Evolutionary conservation across 2,888 invertebrate genomes (phyloP), one percentile per base, ranked within the genome.

Genomic region (Thumatha senex): DNA sequence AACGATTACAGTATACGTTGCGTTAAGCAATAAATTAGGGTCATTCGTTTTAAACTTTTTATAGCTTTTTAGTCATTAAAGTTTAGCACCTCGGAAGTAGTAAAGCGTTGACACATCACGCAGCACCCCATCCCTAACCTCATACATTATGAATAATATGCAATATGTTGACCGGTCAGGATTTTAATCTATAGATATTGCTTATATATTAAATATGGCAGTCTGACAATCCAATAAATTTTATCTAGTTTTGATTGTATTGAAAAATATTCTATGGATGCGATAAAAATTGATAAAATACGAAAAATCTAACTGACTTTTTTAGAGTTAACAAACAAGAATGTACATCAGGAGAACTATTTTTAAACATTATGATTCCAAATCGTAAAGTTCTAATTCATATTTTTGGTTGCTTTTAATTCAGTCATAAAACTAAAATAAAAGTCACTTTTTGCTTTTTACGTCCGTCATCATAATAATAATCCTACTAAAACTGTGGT

Each of bases 41-140:
- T 36, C 15, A 15, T 36, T 35, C 36, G 29, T 29, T 41, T 47
- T 35, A 44, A 40, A 42, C 24, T 15, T 38, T 40, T 48, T 48
- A 48, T 31, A 12, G n/a, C 40, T 48, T 36, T 47, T 18, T 30
- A 41, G 41, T 35, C 41, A 39, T 48, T 41, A 48, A 48, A 40
- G 34, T 47, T 40, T 41, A 47, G 40, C 46, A 46, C 34, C 40
- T 34, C 34, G 36, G 46, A 46, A 40, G 46, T 40, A 33, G 40
- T 46, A 40, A 46, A 46, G 13, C 9, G 24, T 18, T 24, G 40
- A 34, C 46, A 40, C 46, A 13, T 24, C n/a, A 40, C 34, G 3
- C 18, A 5, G 18, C 18, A 5, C 18, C 53, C 40, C 51, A 42
- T 48, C 53, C 45, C 53, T 67, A 55, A 14, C 14, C 40, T 13